These are phyloP conservation scores for Metacarcinus magister DNA, from an alignment of 2,888 invertebrate species.

Conservation along the genomic window DNA sequence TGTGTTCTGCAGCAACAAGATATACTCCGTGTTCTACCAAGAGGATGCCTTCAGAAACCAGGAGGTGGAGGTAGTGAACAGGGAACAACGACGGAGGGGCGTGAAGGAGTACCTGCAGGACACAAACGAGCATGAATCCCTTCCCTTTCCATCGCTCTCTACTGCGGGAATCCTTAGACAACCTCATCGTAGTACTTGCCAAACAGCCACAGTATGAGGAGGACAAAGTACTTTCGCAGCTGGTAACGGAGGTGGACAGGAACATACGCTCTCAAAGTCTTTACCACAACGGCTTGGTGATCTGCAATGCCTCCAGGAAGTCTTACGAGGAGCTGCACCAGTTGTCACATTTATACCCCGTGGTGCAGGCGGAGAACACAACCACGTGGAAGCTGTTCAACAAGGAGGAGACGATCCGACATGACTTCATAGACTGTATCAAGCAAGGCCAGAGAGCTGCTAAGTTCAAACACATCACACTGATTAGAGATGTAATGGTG, in stretches of 20 bases:
- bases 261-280: slow-evolving; percentile 66
- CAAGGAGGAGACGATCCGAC: slow-evolving; percentile 70
- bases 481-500: slow-evolving; percentile 73
- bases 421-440: slow-evolving; percentile 78
- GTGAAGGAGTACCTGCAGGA: slow-evolving; percentile 67
- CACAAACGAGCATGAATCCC: slow-evolving; percentile 6
- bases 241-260: slow-evolving; percentile 74
- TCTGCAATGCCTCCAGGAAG: slow-evolving; percentile 73
- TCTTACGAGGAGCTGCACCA: slow-evolving; percentile 55
- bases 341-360: slow-evolving; percentile 72
- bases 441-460: slow-evolving; percentile 43
- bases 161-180: slow-evolving; percentile 60
- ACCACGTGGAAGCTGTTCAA: slow-evolving; percentile 61
- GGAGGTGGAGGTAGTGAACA: slow-evolving; percentile 66
- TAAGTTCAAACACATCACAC: slow-evolving; percentile 65
- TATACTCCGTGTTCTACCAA: slow-evolving; percentile 75
- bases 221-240: slow-evolving; percentile 72
- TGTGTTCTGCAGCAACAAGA: slow-evolving; percentile 68
- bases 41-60: slow-evolving; percentile 33
- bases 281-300: slow-evolving; percentile 67
- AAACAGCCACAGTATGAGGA: slow-evolving; percentile 54
- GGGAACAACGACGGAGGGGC: slow-evolving; percentile 38
- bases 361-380: slow-evolving; percentile 63
- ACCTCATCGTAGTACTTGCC: slow-evolving; percentile 73
- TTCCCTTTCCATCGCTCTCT: slow-evolving; percentile 52